Percentiles rank a stretch among this genome's conserved stretches.
Conservation (phyloP, 1,140 invertebrate genomes). For the Drosophila santomea region DNA sequence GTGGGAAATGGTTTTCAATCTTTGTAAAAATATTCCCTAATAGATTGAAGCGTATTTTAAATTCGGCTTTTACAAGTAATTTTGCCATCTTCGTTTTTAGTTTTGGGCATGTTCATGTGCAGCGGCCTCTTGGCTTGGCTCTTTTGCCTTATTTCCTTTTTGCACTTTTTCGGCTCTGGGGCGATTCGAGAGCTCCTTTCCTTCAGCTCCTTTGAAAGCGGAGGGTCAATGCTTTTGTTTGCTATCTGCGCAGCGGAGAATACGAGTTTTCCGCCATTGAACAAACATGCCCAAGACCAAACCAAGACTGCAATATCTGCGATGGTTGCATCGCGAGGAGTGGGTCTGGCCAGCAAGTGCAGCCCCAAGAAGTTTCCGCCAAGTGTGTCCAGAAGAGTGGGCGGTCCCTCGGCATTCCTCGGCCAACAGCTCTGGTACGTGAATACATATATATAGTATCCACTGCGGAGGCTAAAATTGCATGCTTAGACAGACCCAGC, state of each 20-base stretch:
- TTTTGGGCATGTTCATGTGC: conserved; percentile 57
- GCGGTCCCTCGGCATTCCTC: conserved; percentile 47
- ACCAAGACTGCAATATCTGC: conserved; percentile 54
- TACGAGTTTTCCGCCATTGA: conserved; percentile 67
- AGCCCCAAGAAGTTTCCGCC: conserved; percentile 52
- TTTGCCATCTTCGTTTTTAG: conserved; percentile 14
- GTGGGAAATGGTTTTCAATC: too few relatives aligned
- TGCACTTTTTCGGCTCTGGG: conserved; percentile 64
- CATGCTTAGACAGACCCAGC: conserved; percentile 37
- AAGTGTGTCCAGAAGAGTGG: conserved; percentile 55
- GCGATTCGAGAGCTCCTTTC: conserved; percentile 43
- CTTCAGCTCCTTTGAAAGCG: conserved; percentile 27
- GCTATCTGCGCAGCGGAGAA: conserved; percentile 60
- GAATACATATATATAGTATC: conserved; percentile 24
- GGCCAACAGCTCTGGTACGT: conserved; percentile 29
- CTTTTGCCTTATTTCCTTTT: conserved; percentile 65
- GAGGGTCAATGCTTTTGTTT: conserved; percentile 53
- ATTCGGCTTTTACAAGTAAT: neutral
- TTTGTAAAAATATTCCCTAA: too few relatives aligned
- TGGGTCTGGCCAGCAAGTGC: conserved; percentile 64
- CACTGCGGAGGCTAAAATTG: conserved; percentile 39
- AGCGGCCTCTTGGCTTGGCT: conserved; percentile 47
- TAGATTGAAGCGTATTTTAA: conserved; percentile 9
- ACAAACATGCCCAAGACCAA: conserved; percentile 52
- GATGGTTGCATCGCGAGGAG: conserved; percentile 43